Base-by-base conservation (phyloP, 2,888 invertebrate species). In the Chalcosyrphus nemorum region DNA sequence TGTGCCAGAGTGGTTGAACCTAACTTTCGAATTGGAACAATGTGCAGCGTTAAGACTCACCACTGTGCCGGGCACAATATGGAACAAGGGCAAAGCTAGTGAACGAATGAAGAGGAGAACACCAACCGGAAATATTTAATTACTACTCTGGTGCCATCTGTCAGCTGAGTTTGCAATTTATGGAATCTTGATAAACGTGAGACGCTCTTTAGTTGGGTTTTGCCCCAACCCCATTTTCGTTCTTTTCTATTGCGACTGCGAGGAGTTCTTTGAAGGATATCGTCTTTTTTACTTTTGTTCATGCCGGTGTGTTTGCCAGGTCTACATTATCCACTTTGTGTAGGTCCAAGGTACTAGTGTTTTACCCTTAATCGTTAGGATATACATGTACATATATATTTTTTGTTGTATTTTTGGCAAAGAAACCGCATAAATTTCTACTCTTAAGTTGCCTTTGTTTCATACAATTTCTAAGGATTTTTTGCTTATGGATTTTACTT, bases 71-170 rank as follows among this genome's bases (percentile, higher is more conserved):
- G 45, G 63, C 68, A 66, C 50, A 76, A 65, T 76, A 63, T 76
- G 41, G 75, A 80, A 85, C 74, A 74, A 70, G 80, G 84, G 65
- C 75, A 57, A 45, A 27, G 19, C 56, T 27, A 32, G 59, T 32
- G n/a, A 61, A 47, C 54, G 38, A 56, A 47, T 57, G 43, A 70
- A 66, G 75, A 63, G 56, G 57, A 75, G 71, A 86, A 82, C 76
- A 74, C 74, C 80, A 81, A 87, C 87, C 87, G 87, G 86, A 87
- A 87, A 87, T 86, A 86, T 87, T 87, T 87, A 87, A 87, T 87
- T 87, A 87, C 87, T 87, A 87, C 86, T 86, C 78, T 87, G 86
- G 87, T 87, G 87, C 87, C 87, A 87, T 87, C 87, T 87, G 87
- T 87, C 86, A 86, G 87, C 81, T 84, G 82, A 77, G 81, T 86